Conservation (phyloP, 2,113 vertebrate genomes). For the Leptodactylus fuscus region DNA sequence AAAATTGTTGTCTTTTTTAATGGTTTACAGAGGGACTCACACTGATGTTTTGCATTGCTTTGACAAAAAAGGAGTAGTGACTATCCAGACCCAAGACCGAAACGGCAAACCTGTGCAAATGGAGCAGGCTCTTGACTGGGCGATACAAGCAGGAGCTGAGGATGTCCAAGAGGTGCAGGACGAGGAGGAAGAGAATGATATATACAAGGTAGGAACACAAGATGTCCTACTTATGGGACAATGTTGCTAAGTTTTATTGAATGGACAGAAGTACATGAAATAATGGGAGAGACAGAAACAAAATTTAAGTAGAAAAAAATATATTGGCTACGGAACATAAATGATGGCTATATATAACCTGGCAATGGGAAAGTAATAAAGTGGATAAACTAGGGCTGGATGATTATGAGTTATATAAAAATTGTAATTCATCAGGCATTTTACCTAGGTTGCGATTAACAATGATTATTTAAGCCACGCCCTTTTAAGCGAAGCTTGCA, state of each 20-base stretch:
- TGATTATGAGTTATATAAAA: too few species aligned
- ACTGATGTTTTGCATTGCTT: constrained; percentile 78
- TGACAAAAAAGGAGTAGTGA: constrained; percentile 79
- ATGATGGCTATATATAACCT: too few species aligned
- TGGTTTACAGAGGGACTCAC: constrained; percentile 74
- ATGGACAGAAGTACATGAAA: background rate
- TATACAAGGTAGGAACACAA: constrained; percentile 75
- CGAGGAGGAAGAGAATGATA: constrained; percentile 80
- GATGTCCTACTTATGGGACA: background rate
- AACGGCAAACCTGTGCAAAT: constrained; percentile 66
- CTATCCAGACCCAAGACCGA: constrained; percentile 66
- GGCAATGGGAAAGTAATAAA: too few species aligned
- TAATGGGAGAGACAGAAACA: background rate
- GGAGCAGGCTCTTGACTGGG: constrained; percentile 85
- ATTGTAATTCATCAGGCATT: too few species aligned
- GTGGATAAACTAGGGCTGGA: too few species aligned
- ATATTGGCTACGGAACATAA: too few species aligned
- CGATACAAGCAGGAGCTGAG: constrained; percentile 85
- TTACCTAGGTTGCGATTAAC: too few species aligned
- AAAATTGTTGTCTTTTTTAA: too few species aligned
- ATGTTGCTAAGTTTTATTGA: background rate
- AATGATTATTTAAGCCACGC: too few species aligned
- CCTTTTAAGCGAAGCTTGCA: too few species aligned
- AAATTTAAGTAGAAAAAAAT: too few species aligned
- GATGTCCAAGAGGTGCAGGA: constrained; percentile 83